Conservation (phyloP, 1,140 invertebrate genomes). For the Drosophila ficusphila region DNA sequence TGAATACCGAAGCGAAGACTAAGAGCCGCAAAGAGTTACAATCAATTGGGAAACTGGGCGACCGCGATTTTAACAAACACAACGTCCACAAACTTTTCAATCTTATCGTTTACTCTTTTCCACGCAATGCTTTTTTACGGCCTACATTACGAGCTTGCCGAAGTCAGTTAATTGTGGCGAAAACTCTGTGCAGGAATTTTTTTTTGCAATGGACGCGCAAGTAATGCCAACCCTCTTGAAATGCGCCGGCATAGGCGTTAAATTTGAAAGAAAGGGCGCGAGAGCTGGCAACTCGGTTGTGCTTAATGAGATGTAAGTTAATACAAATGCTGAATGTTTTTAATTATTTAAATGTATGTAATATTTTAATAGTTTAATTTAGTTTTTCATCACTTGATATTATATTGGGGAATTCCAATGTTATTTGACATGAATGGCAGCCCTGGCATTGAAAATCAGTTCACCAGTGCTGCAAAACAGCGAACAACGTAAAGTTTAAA, state of each 20-base stretch:
- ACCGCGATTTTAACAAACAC: background rate
- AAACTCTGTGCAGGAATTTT: conserved; percentile 72
- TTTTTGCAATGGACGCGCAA: conserved; percentile 75
- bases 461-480: too few relatives aligned
- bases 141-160: conserved; percentile 10
- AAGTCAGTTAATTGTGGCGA: conserved; percentile 21
- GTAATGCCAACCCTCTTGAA: conserved; percentile 45
- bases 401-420: too few relatives aligned
- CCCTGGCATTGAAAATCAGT: too few relatives aligned
- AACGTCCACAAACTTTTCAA: background rate
- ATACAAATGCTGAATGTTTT: background rate
- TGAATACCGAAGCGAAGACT: conserved; percentile 27
- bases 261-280: conserved; percentile 37
- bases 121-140: background rate
- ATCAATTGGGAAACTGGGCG: too few relatives aligned
- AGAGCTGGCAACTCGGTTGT: conserved; percentile 18
- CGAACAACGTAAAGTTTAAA: too few relatives aligned
- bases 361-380: too few relatives aligned
- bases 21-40: conserved; percentile 2
- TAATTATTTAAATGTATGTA: background rate
- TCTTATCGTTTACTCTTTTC: background rate
- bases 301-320: too few relatives aligned
- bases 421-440: too few relatives aligned
- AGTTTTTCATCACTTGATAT: too few relatives aligned
- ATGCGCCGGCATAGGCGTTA: conserved; percentile 39